Base-by-base conservation (phyloP, 2,797 vertebrate species). In the Geotrypetes seraphini region DNA sequence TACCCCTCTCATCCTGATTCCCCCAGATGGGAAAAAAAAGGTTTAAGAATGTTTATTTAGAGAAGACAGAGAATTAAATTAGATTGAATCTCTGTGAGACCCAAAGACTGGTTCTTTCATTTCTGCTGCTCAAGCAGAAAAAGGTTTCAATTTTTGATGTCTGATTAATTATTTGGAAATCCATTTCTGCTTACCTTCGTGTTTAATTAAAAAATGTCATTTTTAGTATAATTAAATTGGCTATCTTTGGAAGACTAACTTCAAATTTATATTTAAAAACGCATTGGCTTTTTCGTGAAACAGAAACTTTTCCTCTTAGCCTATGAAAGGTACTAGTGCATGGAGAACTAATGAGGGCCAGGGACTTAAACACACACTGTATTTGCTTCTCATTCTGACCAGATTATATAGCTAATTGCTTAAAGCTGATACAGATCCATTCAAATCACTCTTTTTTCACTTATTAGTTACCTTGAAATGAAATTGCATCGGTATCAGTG, bases 161-260 rank as follows among this genome's bases (percentile, higher is more conserved):
- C 87, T 92, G 83, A 91, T 90, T 90, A 87, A 91, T 91, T 93
- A 90, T 88, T 93, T 93, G 87, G 75, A 87, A 87, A 90, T 89
- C 84, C 84, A 88, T 91, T 94, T 86, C 86, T 87, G 88, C 87
- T 86, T 90, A 88, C 83, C 85, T 87, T 86, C 83, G 87, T 93
- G 88, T 92, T 92, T 90, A 94, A 95, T 96, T 94, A 91, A 90
- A 46, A 84, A 93, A 92, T 90, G 90, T 95, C 73, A 89, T 92
- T 93, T 93, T 85, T 89, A 90, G 88, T 83, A 85, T 92, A 92
- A 96, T 94, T 91, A 96, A 88, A 86, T 87, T 88, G 75, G 71
- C 73, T 93, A 87, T 91, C 87, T 82, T 66, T 86, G 65, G 70
- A 85, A 84, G 81, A 84, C 86, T 83, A 79, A 75, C 76, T 77